Percentiles rank a stretch among this genome's conserved stretches.
Evolutionary conservation across 2,888 invertebrate genomes (phyloP).

Genomic region (Atrina japonica): DNA sequence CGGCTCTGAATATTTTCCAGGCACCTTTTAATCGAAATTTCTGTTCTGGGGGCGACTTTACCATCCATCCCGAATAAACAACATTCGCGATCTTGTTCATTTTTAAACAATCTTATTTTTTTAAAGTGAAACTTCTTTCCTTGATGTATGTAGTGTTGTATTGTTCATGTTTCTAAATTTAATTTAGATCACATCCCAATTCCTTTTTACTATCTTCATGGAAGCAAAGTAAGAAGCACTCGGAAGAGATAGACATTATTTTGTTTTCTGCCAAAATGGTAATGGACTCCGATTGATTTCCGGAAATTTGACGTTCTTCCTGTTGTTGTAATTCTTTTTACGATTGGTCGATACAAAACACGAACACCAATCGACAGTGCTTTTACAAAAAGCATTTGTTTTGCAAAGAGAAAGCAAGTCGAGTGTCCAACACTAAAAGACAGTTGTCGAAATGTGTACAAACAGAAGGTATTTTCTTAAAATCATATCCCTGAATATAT

Average conservation of each 20-base stretch:
- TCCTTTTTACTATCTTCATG: slow-evolving; percentile 2
- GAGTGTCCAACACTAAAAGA: background rate
- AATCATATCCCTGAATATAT: too few relatives aligned
- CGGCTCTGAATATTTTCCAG: slow-evolving; percentile 88
- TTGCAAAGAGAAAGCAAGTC: slow-evolving; percentile 29
- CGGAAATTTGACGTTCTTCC: slow-evolving; percentile 51
- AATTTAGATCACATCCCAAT: background rate
- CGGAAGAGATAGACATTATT: background rate
- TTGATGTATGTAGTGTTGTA: too few relatives aligned
- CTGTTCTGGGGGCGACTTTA: slow-evolving; percentile 96
- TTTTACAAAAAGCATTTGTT: background rate
- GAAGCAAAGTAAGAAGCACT: slow-evolving; percentile 23
- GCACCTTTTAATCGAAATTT: slow-evolving; percentile 80
- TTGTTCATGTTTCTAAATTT: background rate
- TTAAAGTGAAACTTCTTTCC: too few relatives aligned
- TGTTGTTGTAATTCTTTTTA: too few relatives aligned
- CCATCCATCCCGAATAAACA: slow-evolving; percentile 89
- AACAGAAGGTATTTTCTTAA: too few relatives aligned
- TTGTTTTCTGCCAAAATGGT: slow-evolving; percentile 23
- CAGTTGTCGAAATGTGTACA: too few relatives aligned
- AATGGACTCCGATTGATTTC: slow-evolving; percentile 38
- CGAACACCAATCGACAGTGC: background rate
- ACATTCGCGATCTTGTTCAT: slow-evolving; percentile 69
- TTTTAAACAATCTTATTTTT: background rate
- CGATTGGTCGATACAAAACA: slow-evolving; percentile 16